Evolutionary conservation across 2,113 vertebrate genomes (phyloP).

Genomic region (Stercorarius parasiticus): DNA sequence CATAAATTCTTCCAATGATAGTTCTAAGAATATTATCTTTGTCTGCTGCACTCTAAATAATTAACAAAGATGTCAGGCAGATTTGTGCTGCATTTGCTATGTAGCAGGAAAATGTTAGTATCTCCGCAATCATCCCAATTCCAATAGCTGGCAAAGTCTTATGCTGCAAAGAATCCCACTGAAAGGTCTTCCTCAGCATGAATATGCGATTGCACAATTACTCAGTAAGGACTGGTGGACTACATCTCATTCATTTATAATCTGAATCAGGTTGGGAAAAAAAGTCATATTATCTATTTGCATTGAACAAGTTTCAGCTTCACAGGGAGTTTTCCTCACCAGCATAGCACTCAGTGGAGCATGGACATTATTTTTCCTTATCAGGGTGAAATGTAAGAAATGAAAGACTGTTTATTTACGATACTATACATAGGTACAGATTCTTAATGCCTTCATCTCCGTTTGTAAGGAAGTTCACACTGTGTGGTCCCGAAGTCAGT

Average conservation of each 20-base stretch:
- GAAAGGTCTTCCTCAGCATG: neutral
- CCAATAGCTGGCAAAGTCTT: neutral
- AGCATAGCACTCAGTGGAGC: neutral
- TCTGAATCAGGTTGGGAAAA: neutral
- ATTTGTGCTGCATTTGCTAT: neutral
- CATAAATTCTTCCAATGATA: conserved; percentile 3
- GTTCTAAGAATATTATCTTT: neutral
- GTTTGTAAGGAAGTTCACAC: neutral
- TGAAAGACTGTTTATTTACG: neutral
- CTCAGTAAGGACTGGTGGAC: neutral
- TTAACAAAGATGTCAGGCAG: neutral
- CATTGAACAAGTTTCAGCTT: neutral
- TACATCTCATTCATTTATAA: neutral
- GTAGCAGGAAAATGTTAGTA: neutral
- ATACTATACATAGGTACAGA: neutral
- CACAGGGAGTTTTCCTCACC: neutral
- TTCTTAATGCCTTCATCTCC: neutral
- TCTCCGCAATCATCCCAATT: neutral
- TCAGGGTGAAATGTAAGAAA: neutral
- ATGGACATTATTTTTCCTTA: neutral
- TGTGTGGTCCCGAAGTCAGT: neutral
- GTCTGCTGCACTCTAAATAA: neutral
- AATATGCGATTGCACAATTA: neutral
- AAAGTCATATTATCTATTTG: neutral
- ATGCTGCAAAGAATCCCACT: neutral